Percentiles rank a stretch among this genome's conserved stretches.
Evolutionary conservation across 2,113 vertebrate genomes (phyloP).

Genomic region (Calonectris borealis): DNA sequence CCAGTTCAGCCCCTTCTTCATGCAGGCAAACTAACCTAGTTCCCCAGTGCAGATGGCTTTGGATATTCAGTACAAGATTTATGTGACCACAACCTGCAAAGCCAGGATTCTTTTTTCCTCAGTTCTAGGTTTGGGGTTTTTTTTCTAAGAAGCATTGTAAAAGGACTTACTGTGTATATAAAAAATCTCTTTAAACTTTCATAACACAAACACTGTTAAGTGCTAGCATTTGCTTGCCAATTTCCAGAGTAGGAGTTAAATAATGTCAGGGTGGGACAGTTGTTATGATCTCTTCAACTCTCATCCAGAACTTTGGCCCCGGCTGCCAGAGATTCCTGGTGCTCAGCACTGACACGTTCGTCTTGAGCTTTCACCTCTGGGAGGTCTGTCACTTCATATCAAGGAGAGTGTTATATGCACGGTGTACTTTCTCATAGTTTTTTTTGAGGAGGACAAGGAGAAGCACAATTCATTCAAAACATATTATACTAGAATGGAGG

Average conservation of each 20-base stretch:
- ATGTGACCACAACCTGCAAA: neutral
- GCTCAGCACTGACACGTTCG: neutral
- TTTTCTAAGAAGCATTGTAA: neutral
- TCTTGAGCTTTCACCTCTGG: neutral
- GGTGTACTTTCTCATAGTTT: neutral
- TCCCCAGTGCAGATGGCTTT: neutral
- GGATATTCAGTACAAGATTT: neutral
- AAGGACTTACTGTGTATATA: slow-evolving; percentile 14
- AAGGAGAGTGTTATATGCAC: neutral
- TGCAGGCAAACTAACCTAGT: neutral
- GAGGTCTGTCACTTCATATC: neutral
- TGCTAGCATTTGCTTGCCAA: slow-evolving; percentile 36
- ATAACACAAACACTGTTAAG: slow-evolving; percentile 9
- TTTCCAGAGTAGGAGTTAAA: slow-evolving; percentile 45
- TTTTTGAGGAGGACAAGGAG: neutral
- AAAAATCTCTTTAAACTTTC: neutral
- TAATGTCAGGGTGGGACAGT: neutral
- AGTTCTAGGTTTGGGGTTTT: neutral
- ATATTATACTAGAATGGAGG: neutral
- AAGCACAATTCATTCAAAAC: neutral
- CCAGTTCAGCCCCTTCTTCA: neutral
- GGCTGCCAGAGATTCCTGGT: neutral
- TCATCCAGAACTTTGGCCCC: neutral
- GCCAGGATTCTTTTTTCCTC: neutral
- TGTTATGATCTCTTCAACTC: neutral